These are phyloP conservation scores for Poecile atricapillus DNA, from an alignment of 2,113 vertebrate genomes.

Conservation along the genomic window DNA sequence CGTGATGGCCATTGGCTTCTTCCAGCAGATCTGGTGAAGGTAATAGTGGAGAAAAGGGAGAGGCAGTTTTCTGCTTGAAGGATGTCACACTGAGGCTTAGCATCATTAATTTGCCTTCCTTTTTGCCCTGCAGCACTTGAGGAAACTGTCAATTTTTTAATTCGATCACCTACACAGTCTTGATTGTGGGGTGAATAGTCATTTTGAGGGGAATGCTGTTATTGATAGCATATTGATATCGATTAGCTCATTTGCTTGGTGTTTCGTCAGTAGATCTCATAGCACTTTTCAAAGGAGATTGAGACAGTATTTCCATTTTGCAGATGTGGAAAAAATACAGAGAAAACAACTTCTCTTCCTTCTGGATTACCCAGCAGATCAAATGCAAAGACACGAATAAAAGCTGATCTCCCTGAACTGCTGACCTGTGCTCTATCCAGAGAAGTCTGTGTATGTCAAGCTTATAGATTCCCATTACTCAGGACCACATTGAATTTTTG, in stretches of 20 bases:
- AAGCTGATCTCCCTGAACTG: background rate
- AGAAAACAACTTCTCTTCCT: background rate
- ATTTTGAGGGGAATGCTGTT: background rate
- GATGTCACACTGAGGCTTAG: background rate
- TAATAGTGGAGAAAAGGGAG: background rate
- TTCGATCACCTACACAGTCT: background rate
- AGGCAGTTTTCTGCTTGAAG: background rate
- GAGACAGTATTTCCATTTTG: background rate
- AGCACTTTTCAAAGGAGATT: background rate
- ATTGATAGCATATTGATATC: background rate
- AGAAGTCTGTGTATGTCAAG: background rate
- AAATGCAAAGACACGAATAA: background rate
- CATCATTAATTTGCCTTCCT: background rate
- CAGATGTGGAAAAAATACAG: background rate
- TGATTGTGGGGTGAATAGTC: background rate
- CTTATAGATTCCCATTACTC: background rate
- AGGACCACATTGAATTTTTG: background rate
- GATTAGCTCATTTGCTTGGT: background rate
- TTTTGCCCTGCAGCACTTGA: background rate
- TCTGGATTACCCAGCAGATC: background rate
- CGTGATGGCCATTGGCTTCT: background rate
- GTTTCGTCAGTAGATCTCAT: background rate
- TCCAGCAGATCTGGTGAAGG: background rate
- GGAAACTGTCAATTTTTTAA: slow-evolving; percentile 3
- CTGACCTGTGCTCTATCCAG: background rate